Conservation (phyloP, 2,888 invertebrate species). For the Oxystoma pomonae region DNA sequence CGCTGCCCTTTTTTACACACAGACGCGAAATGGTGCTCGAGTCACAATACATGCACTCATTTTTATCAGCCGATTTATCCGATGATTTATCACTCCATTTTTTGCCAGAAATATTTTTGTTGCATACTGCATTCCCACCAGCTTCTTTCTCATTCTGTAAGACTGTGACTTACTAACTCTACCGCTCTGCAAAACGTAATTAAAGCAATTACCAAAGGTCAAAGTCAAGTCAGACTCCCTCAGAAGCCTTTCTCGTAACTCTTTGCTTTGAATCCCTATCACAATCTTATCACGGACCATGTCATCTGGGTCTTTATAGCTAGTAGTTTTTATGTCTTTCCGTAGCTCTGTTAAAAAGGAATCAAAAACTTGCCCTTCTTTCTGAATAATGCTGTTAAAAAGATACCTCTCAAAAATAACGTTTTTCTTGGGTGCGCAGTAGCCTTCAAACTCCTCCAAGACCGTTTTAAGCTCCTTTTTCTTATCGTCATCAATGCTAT, state of each 20-base stretch:
- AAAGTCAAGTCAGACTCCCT: too few relatives aligned
- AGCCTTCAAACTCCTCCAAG: constrained; percentile 9
- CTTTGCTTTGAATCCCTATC: constrained; percentile 29
- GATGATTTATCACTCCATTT: constrained; percentile 3
- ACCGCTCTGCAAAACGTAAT: too few relatives aligned
- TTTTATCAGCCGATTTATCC: too few relatives aligned
- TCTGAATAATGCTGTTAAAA: constrained; percentile 30
- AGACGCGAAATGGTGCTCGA: constrained; percentile 6
- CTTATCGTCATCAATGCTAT: constrained; percentile 12
- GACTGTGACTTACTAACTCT: too few relatives aligned
- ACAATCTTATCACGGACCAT: constrained; percentile 32
- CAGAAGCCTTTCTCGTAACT: too few relatives aligned
- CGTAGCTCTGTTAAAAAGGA: constrained; percentile 31
- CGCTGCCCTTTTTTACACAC: too few relatives aligned
- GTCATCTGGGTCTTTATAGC: constrained; percentile 28
- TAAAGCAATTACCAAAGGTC: too few relatives aligned
- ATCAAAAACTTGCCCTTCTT: constrained; percentile 32
- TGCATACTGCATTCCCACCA: neutral
- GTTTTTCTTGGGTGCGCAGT: constrained; percentile 19
- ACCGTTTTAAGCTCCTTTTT: constrained; percentile 9
- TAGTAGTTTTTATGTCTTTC: constrained; percentile 30
- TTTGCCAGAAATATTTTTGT: neutral
- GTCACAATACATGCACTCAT: too few relatives aligned
- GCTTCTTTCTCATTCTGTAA: constrained; percentile 20
- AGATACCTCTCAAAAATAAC: constrained; percentile 21